Evolutionary conservation across 2,113 vertebrate genomes (phyloP), one percentile per base, ranked within the genome.

Genomic region (Brachypteracias leptosomus): DNA sequence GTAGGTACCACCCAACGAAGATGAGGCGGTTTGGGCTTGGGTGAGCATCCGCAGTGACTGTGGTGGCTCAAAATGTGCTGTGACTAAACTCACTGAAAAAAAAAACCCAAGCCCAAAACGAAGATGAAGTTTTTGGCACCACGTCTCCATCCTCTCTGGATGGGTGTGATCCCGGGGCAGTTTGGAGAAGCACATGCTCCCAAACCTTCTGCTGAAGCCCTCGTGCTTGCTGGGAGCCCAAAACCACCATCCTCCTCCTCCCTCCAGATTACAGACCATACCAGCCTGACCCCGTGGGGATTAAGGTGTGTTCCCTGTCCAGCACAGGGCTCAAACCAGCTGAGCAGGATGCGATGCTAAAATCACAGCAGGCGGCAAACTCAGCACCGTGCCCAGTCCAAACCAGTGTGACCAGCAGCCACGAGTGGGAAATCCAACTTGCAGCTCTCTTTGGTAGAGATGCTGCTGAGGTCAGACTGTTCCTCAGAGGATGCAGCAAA

Each of bases 321-420:
- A 0, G 91, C 65, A 24, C 55, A 51, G 11, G 42, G 20, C 77
- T 90, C 78, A 65, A 92, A 95, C 95, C 94, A 78, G 95, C 92
- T 1, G 0, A 85, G 95, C 96, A 82, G 92, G 96, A 84, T 92
- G 12, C 4, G 3, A 44, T 70, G 62, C 92, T 81, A 83, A 55
- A 92, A 92, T 91, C 91, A 54, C 71, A 84, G 72, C 81, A 87
- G 81, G n/a, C 16, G 0, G 86, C 61, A 68, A 92, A 29, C 79
- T 93, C 91, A 52, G 81, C 88, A 82, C 93, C 4, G 3, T 91
- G 93, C 77, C 95, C 89, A 70, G 86, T 79, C 31, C 59, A 90
- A 96, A 96, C 93, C 91, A 93, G 96, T n/a, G 85, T 2, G 11
- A 95, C 89, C 84, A 96, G 95, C 85, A 88, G 74, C 18, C 22